These are phyloP conservation scores for Cheilosia scutellata DNA, from an alignment of 2,888 invertebrate genomes.

Conservation along the genomic window DNA sequence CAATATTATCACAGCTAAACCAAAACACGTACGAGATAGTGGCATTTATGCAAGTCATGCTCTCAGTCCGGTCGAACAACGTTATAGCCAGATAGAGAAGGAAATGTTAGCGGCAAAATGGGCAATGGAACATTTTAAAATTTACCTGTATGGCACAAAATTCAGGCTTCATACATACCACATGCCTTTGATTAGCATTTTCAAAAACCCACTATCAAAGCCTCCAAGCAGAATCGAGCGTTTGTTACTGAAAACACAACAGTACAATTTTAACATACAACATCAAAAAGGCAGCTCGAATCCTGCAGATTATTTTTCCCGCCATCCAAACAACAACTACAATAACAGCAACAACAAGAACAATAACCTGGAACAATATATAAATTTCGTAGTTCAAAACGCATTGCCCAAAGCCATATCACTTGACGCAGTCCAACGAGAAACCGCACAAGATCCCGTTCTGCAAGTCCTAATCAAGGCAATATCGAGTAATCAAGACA, in stretches of 20 bases:
- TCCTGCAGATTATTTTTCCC: slow-evolving; percentile 33
- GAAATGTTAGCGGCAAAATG: slow-evolving; percentile 79
- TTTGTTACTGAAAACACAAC: neutral
- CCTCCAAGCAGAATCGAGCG: neutral
- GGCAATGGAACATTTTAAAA: slow-evolving; percentile 76
- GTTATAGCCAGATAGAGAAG: slow-evolving; percentile 76
- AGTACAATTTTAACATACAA: slow-evolving; percentile 7
- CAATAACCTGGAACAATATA: neutral
- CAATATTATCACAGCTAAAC: slow-evolving; percentile 9
- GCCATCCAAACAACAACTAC: neutral
- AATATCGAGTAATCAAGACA: neutral
- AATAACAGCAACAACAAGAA: neutral
- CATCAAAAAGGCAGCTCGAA: slow-evolving; percentile 25
- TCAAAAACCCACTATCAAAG: neutral
- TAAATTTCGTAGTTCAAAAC: neutral
- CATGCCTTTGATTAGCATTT: slow-evolving; percentile 79
- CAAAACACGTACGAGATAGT: slow-evolving; percentile 11
- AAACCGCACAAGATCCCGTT: neutral
- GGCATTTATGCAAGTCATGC: slow-evolving; percentile 18
- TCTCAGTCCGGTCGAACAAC: slow-evolving; percentile 35
- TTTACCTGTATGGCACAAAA: slow-evolving; percentile 81
- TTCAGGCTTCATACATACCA: slow-evolving; percentile 79
- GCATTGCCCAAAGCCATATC: neutral
- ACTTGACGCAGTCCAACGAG: neutral
- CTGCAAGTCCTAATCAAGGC: neutral